Base-by-base conservation (phyloP, 2,113 vertebrate species). In the Psilopsiagon aurifrons region DNA sequence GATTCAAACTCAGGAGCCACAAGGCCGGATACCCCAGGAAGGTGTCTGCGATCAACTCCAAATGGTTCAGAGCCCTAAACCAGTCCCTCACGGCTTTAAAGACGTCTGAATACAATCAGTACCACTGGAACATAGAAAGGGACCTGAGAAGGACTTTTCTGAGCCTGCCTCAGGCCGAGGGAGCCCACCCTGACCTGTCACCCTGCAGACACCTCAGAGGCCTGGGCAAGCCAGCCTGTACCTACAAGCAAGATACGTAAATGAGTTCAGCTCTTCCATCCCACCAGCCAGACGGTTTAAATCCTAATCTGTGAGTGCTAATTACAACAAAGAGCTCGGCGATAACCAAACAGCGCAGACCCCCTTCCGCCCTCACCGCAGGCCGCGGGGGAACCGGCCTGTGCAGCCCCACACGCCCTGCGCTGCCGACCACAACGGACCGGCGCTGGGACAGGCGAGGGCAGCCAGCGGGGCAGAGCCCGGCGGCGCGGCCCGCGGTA, bases 101-200 rank as follows among this genome's bases (percentile, higher is more conserved):
- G 33, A 5, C 6, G 54, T 17, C 7, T 16, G 18, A 43, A 4
- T 52, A 79, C 54, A 47, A 17, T 12, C 8, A 29, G 11, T 4
- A 22, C 7, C 1, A 2, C 27, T 22, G 44, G 20, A 51, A 1
- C 1, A 24, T 2, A 22, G 27, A 51, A 11, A 39, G 24, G 8
- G 10, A 3, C 2, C 2, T 0, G 1, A 23, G n/a, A 31, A 46
- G 14, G 14, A 10, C 20, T 73, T 16, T 37, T 11, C 51, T 7
- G 17, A 23, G 7, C 0, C 15, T 19, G 24, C n/a, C 11, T 10
- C 17, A 13, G 25, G 2, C 1, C 3, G 17, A 6, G 28, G 7
- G 0, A 24, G 35, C 27, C n/a, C 62, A 24, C n/a, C n/a, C 20
- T 20, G 6, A 25, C 3, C 63, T 2, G 17, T 4, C 63, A 8